Evolutionary conservation across 2,888 invertebrate genomes (phyloP).

Genomic region (Sicus ferrugineus): DNA sequence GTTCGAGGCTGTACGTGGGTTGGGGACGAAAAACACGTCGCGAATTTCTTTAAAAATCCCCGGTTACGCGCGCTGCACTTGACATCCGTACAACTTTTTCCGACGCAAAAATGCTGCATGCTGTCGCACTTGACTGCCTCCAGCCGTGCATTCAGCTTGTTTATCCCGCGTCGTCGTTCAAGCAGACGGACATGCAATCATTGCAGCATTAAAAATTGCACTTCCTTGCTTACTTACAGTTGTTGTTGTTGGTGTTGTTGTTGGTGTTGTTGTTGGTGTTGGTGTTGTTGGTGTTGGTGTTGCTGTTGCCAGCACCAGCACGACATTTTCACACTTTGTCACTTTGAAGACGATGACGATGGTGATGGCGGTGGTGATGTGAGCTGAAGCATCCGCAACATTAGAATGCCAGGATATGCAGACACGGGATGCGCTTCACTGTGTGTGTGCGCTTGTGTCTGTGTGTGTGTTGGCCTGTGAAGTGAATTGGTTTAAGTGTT

Average conservation of each 20-base stretch:
- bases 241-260: neutral
- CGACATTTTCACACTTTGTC: constrained; percentile 63
- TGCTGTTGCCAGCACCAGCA: constrained; percentile 48
- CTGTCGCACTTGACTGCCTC: constrained; percentile 2
- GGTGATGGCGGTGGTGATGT: constrained; percentile 3
- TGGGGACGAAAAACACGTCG: neutral
- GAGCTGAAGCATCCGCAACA: neutral
- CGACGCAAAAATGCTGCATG: neutral
- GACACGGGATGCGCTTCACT: too few relatives aligned
- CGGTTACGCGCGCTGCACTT: neutral
- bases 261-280: neutral
- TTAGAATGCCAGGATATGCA: constrained; percentile 34
- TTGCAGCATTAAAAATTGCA: constrained; percentile 32
- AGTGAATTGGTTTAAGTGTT: constrained; percentile 64
- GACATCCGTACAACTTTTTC: neutral
- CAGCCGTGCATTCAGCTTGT: neutral
- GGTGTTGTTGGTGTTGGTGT: constrained; percentile 29
- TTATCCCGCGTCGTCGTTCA: neutral
- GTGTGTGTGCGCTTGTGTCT: constrained; percentile 33
- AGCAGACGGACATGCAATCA: constrained; percentile 16
- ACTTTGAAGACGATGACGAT: constrained; percentile 39
- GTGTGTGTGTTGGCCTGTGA: constrained; percentile 52
- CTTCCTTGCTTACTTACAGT: constrained; percentile 16
- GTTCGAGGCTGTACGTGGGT: neutral
- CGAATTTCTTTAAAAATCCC: neutral